phyloP scores from a whole-genome alignment of 2,113 vertebrate genomes.

The Amia ocellicauda region DNA sequence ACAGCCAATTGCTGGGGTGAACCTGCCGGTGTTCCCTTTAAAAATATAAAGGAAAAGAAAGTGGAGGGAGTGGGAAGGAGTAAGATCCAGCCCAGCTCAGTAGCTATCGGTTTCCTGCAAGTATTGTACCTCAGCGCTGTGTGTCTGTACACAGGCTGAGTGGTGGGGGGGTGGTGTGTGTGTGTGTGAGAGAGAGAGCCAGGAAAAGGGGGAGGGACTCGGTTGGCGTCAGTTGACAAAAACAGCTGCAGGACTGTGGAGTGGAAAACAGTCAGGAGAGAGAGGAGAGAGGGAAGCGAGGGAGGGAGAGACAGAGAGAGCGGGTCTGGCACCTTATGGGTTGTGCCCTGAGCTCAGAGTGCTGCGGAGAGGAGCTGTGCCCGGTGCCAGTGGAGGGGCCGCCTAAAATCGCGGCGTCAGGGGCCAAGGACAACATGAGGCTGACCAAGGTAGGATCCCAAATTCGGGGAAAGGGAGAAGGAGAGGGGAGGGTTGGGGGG shows the following conservation, averaged over 20 bases:
- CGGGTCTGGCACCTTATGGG: conserved; percentile 52
- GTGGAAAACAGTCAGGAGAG: conserved; percentile 6
- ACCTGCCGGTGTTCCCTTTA: no score
- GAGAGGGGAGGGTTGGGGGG: no score
- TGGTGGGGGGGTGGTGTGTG: conserved; percentile 31
- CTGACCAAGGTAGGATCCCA: conserved; percentile 12
- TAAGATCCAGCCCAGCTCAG: no score
- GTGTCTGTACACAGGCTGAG: no score
- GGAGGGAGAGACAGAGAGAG: conserved; percentile 27
- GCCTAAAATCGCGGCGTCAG: conserved; percentile 23
- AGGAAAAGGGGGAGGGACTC: conserved; percentile 48
- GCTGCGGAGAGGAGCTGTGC: conserved; percentile 20
- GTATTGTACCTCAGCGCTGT: no score
- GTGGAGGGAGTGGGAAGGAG: no score
- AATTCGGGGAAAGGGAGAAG: no score
- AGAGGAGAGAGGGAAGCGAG: conserved; percentile 30
- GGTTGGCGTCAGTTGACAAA: conserved; percentile 52
- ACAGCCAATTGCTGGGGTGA: no score
- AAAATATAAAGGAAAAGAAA: no score
- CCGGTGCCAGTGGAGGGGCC: conserved; percentile 11
- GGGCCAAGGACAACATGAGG: conserved; percentile 24
- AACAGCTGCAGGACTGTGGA: conserved; percentile 58
- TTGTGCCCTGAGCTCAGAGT: conserved; percentile 48
- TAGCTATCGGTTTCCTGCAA: no score
- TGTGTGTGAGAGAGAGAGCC: conserved; percentile 41